Conservation (phyloP, 2,113 vertebrate species). For the Trematomus loennbergii region DNA sequence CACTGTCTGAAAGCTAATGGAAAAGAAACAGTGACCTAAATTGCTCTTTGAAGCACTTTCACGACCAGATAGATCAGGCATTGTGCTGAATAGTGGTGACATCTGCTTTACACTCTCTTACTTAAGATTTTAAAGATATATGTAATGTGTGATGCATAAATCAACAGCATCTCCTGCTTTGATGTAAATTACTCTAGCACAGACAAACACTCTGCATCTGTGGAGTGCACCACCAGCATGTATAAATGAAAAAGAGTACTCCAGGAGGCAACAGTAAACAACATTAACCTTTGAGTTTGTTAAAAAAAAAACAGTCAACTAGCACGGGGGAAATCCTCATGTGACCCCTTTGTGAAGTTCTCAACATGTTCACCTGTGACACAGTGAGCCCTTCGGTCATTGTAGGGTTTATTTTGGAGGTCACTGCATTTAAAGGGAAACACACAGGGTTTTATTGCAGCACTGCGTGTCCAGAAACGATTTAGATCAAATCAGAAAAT, state of each 20-base stretch:
- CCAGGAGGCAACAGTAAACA: slow-evolving; percentile 13
- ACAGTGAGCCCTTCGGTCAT: background rate
- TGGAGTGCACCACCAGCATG: slow-evolving; percentile 21
- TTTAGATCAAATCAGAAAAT: slow-evolving; percentile 67
- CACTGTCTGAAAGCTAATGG: slow-evolving; percentile 51
- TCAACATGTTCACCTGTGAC: too few species aligned
- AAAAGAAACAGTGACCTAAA: slow-evolving; percentile 61
- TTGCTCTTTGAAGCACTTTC: slow-evolving; percentile 49
- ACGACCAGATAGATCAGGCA: slow-evolving; percentile 45
- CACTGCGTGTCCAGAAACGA: slow-evolving; percentile 5
- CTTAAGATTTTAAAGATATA: slow-evolving; percentile 25
- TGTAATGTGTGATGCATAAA: slow-evolving; percentile 36
- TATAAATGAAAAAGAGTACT: slow-evolving; percentile 41
- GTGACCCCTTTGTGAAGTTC: background rate
- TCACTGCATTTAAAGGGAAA: background rate
- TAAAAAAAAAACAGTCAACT: slow-evolving; percentile 7
- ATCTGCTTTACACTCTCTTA: background rate
- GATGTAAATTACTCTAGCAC: slow-evolving; percentile 10
- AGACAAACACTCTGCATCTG: slow-evolving; percentile 29
- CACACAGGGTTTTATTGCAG: background rate
- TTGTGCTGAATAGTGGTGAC: slow-evolving; percentile 32
- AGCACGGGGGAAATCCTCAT: slow-evolving; percentile 12
- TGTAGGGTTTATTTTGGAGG: background rate
- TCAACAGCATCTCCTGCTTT: slow-evolving; percentile 39
- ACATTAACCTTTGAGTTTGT: slow-evolving; percentile 10